Evolutionary conservation across 2,797 vertebrate genomes (phyloP), one percentile per base, ranked within the genome.

Genomic region (Mormyrops boulengeri): DNA sequence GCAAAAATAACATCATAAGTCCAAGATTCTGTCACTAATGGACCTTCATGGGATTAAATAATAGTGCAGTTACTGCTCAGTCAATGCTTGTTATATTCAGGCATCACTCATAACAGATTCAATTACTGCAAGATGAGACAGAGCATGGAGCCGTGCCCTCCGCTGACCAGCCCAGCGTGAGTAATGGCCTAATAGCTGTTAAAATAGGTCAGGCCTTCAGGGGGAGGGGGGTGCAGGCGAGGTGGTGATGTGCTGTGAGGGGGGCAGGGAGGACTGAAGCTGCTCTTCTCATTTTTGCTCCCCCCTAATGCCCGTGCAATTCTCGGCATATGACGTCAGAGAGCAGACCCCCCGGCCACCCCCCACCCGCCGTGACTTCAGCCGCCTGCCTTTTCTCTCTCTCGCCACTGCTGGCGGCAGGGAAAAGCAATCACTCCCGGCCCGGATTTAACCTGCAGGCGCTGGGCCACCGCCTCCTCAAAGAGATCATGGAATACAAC

Each of bases 141-240:
- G 62, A 34, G 11, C 77, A 44, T 5, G 44, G 19, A 50, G 85
- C 84, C 87, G 47, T 41, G 44, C 62, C 52, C 44, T 5, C 17
- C 60, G 11, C 73, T 14, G 34, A 8, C n/a, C 12, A 3, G 44
- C 57, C 11, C 84, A 85, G n/a, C 17, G 49, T 89, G 85, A 89
- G 73, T 52, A 87, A 89, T 89, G 60, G 85, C 26, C 44, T 52
- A 80, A 44, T 77, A 41, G 50, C 47, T n/a, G 47, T 77, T 89
- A 89, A 89, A 89, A 87, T 87, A 85, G 89, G 89, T 77, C 89
- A 89, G 34, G 85, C 49, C 62, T 7, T 69, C 30, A 22, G 84
- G 47, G n/a, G 62, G 66, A 11, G 86, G 6, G 52, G 47, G 30
- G 17, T 14, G 11, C 22, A 11, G 38, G 34, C 30, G 17, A 34